Evolutionary conservation across 2,113 vertebrate species (phyloP).

Genomic region (Misgurnus anguillicaudatus): DNA sequence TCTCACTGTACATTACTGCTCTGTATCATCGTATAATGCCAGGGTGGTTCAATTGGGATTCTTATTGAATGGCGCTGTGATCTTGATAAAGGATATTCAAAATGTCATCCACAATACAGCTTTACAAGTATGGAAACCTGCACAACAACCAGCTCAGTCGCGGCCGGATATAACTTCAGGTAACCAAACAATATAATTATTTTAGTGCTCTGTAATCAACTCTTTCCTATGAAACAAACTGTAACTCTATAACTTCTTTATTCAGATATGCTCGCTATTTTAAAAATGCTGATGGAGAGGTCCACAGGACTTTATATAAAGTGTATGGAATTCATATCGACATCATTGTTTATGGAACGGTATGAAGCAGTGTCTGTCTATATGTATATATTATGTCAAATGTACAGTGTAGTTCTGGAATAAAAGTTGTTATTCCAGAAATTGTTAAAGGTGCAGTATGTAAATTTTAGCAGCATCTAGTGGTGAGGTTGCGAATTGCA

Average conservation of each 20-base stretch:
- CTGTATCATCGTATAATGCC: background rate
- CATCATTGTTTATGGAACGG: conserved; percentile 89
- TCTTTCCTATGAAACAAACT: background rate
- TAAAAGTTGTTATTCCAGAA: too few relatives aligned
- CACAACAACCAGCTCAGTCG: conserved; percentile 67
- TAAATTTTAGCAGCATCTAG: too few relatives aligned
- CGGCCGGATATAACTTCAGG: conserved; percentile 90
- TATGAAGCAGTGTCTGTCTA: conserved; percentile 52
- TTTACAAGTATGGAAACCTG: conserved; percentile 85
- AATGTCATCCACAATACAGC: conserved; percentile 83
- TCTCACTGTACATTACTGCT: background rate
- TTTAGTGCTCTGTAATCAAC: background rate
- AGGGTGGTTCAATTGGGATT: conserved; percentile 91
- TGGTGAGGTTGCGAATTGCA: too few relatives aligned
- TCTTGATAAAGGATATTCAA: conserved; percentile 81
- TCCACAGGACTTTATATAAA: conserved; percentile 81
- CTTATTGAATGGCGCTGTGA: conserved; percentile 91
- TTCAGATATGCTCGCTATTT: conserved; percentile 86
- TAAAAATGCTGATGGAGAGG: conserved; percentile 71
- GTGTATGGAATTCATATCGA: conserved; percentile 87
- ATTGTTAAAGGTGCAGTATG: too few relatives aligned
- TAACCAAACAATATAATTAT: conserved; percentile 48
- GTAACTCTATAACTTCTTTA: background rate
- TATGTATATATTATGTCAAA: too few relatives aligned
- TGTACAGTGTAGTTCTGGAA: too few relatives aligned